phyloP scores from a whole-genome alignment of 2,113 vertebrate genomes.

The Oreochromis tanganicae region DNA sequence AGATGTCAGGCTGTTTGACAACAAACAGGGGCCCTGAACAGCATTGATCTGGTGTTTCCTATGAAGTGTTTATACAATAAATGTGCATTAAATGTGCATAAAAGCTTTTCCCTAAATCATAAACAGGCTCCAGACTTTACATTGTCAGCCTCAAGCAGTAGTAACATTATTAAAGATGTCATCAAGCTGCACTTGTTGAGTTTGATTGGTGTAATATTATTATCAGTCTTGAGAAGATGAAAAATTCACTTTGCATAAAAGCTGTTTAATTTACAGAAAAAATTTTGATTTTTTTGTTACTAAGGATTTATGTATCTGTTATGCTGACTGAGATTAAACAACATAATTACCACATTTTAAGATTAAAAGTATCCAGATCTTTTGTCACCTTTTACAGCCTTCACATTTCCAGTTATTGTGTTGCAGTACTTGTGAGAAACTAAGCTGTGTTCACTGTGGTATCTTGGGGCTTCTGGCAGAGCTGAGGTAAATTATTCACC shows the following conservation, averaged over 20 bases:
- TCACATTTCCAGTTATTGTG: background rate
- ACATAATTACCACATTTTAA: background rate
- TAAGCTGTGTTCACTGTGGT: background rate
- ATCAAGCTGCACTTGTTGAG: background rate
- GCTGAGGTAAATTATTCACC: constrained; percentile 15
- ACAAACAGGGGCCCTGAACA: background rate
- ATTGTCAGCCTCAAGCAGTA: background rate
- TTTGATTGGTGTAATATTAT: background rate
- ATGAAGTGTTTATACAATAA: background rate
- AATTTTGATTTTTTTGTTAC: background rate
- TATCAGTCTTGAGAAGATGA: background rate
- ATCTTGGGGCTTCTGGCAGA: background rate
- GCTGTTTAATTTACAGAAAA: background rate
- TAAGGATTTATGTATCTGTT: background rate
- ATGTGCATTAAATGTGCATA: background rate
- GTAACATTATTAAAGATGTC: background rate
- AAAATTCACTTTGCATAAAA: background rate
- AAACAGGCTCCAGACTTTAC: background rate
- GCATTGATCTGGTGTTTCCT: background rate
- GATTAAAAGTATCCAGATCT: background rate
- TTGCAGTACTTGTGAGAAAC: background rate
- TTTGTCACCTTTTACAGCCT: background rate
- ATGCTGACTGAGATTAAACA: background rate
- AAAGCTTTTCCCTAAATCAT: background rate
- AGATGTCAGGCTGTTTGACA: background rate